Base-by-base conservation (phyloP, 2,113 vertebrate genomes). In the Carlito syrichta region DNA sequence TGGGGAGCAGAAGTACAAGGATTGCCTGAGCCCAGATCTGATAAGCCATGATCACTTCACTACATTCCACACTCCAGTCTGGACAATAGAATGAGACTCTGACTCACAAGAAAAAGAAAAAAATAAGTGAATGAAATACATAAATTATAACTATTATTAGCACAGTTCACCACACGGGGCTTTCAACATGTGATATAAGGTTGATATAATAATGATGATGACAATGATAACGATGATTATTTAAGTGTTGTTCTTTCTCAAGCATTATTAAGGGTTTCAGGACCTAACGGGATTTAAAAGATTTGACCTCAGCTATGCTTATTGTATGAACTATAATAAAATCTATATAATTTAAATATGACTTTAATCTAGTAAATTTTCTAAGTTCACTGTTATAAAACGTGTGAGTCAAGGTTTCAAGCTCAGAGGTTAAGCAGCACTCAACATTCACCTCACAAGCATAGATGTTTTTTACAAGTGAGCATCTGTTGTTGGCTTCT, bases 401-500 rank as follows among this genome's bases (percentile, higher is more conserved):
- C n/a, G n/a, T 35, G 45, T 77, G 60, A 96, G 74, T 77, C 84
- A 96, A 95, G 52, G 52, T 86, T 97, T 96, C 79, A 89, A 91
- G 56, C n/a, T 27, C 50, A 92, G 87, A 96, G 95, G 91, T 86
- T 71, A 68, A 83, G 32, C 84, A 66, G 60, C 50, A 96, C 23
- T 87, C 85, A 77, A 81, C 58, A 85, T 56, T 76, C n/a, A 38
- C 76, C 81, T 89, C 40, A 52, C 63, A 93, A 86, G 38, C 83
- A 78, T 73, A 45, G 62, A 48, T 96, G 89, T 71, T 63, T 71
- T 89, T 96, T 62, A 91, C 84, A 95, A 89, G 78, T 79, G 27
- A 96, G 74, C 94, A 95, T 94, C 91, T 96, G 92, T 43, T 92
- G 91, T 74, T 97, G 92, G 95, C 81, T 96, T 92, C 79, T 96